Evolutionary conservation across 2,797 vertebrate species (phyloP).

Genomic region (Anniella stebbinsi): DNA sequence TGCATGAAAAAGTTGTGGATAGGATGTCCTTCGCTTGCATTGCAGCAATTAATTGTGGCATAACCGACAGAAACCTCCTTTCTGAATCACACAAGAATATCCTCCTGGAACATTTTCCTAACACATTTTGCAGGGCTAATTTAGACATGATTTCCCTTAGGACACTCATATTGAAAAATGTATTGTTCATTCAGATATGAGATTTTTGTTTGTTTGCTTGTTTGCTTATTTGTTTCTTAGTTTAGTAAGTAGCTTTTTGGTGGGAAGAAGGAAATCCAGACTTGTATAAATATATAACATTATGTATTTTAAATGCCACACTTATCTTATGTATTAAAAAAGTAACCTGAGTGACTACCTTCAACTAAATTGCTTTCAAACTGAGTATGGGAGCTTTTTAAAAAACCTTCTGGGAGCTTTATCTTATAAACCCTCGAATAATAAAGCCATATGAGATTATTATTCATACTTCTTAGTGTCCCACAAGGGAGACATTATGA

Average conservation of each 20-base stretch:
- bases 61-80: constrained; percentile 48
- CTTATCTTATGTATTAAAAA: constrained; percentile 41
- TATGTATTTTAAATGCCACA: constrained; percentile 54
- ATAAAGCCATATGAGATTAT: constrained; percentile 63
- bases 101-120: constrained; percentile 53
- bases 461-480: constrained; percentile 56
- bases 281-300: background rate
- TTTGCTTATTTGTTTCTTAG: constrained; percentile 8
- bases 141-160: constrained; percentile 63
- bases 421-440: constrained; percentile 60
- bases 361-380: constrained; percentile 44
- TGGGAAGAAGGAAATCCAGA: background rate
- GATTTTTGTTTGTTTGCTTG: constrained; percentile 3
- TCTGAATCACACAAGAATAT: constrained; percentile 53
- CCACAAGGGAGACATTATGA: constrained; percentile 56
- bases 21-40: constrained; percentile 3
- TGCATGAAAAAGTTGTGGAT: constrained; percentile 8
- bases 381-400: constrained; percentile 43
- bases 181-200: constrained; percentile 51
- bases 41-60: constrained; percentile 29
- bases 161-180: constrained; percentile 45
- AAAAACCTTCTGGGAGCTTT: constrained; percentile 62
- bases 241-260: background rate
- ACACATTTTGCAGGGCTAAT: constrained; percentile 46
- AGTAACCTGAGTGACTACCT: constrained; percentile 42